phyloP scores from a whole-genome alignment of 2,797 vertebrate genomes.

The Hippoglossus hippoglossus region DNA sequence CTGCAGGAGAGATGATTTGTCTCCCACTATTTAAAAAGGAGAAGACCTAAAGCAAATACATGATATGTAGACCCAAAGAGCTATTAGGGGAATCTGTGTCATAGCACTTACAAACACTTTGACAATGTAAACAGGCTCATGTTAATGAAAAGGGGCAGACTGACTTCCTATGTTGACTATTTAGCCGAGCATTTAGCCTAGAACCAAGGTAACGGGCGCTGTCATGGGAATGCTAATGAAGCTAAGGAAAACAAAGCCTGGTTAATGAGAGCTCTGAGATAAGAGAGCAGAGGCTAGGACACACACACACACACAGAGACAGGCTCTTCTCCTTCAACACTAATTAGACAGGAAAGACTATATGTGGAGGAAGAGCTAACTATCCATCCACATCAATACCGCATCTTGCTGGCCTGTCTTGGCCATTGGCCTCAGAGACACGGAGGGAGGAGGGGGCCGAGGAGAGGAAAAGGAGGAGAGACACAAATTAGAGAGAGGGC shows the following conservation, averaged over 20 bases:
- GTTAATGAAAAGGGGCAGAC: constrained; percentile 62
- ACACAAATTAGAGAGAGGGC: constrained; percentile 63
- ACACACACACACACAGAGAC: constrained; percentile 42
- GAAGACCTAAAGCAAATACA: constrained; percentile 34
- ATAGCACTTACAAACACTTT: constrained; percentile 59
- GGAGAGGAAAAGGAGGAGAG: constrained; percentile 21
- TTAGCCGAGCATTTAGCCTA: constrained; percentile 76
- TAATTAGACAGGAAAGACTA: constrained; percentile 81
- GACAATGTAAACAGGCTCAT: constrained; percentile 64
- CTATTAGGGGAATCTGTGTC: constrained; percentile 49
- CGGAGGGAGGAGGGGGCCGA: constrained; percentile 14
- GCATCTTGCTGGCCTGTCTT: constrained; percentile 58
- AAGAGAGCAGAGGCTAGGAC: constrained; percentile 74
- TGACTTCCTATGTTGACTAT: constrained; percentile 57
- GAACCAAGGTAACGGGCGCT: constrained; percentile 72
- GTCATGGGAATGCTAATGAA: constrained; percentile 84
- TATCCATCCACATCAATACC: constrained; percentile 77
- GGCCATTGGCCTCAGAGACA: constrained; percentile 60
- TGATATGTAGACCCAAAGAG: constrained; percentile 33
- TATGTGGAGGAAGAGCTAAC: constrained; percentile 78
- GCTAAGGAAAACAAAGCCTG: constrained; percentile 84
- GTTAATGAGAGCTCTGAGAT: constrained; percentile 81
- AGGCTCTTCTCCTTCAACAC: constrained; percentile 63
- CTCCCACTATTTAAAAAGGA: constrained; percentile 32
- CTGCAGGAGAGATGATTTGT: constrained; percentile 41